Base-by-base conservation (phyloP, 2,888 invertebrate species). In the Drosophila pseudotakahashii region DNA sequence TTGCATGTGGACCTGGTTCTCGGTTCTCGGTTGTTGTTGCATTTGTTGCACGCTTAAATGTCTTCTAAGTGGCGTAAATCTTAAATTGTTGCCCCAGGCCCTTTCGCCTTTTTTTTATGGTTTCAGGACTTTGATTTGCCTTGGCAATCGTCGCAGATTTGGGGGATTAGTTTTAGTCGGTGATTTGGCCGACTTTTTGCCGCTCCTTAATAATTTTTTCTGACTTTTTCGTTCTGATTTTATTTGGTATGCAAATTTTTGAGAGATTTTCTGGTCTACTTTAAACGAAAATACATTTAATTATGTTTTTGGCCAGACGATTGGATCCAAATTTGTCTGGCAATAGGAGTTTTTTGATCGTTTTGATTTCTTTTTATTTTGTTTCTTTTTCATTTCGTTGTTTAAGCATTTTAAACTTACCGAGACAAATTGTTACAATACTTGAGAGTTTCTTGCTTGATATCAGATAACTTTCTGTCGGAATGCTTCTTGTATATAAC, bases 1-100 rank as follows among this genome's bases (percentile, higher is more conserved):
- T 63, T 71, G 63, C 69, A 68, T 69, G 68, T 47, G 41, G 60
- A 67, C 44, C 23, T 59, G 19, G 30, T 59, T 51, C 53, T 51
- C 55, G 19, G 30, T 59, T 51, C 53, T 51, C 55, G 52, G 48
- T 34, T 67, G 45, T 51, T 62, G 60, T 42, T 67, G 74, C 50
- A 63, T 73, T 76, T 77, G 70, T 71, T 76, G 75, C 79, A 79
- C 73, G 77, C 74, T 74, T 77, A 78, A 83, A 81, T 72, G 76
- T 64, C 79, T 78, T 76, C 74, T 81, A 84, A 83, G 82, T 84
- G 84, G 84, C 84, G 84, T 83, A 83, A 81, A 81, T 81, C 72
- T 81, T 72, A 84, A 79, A 83, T 83, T 81, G 75, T 79, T 76
- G 75, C 81, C 82, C 61, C 64, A 67, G 73, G 79, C 30, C 59